Conservation (phyloP, 2,797 vertebrate genomes). For the Amblyopsis hoosieri region DNA sequence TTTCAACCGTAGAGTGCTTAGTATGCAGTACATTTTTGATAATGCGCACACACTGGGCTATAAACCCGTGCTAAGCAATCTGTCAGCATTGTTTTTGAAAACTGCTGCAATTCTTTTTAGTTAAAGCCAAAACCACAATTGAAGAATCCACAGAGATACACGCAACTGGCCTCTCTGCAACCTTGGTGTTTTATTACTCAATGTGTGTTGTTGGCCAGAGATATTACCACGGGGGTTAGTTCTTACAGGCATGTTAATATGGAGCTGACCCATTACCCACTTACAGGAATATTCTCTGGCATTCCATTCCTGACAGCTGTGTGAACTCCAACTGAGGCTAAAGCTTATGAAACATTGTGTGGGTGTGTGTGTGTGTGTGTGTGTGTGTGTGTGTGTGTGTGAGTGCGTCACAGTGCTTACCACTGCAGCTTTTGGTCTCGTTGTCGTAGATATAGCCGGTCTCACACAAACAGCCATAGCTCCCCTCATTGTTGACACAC, state of each 20-base stretch:
- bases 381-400: constrained; percentile 1
- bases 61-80: too few species aligned
- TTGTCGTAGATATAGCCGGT: constrained; percentile 84
- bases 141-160: too few species aligned
- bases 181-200: too few species aligned
- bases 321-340: constrained; percentile 40
- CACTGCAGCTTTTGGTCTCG: constrained; percentile 83
- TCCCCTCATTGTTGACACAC: constrained; percentile 85
- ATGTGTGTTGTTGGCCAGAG: neutral
- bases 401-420: constrained; percentile 67
- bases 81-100: too few species aligned
- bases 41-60: too few species aligned
- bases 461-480: constrained; percentile 87
- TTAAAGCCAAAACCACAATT: too few species aligned
- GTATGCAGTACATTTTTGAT: too few species aligned
- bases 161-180: too few species aligned
- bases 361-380: constrained; percentile 1
- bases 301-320: constrained; percentile 62
- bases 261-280: constrained; percentile 59
- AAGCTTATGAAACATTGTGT: constrained; percentile 22
- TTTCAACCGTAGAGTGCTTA: too few species aligned
- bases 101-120: too few species aligned
- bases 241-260: neutral
- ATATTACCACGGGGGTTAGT: neutral
- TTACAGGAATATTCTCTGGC: constrained; percentile 46